Conservation (phyloP, 2,797 vertebrate genomes). For the Lateolabrax maculatus region DNA sequence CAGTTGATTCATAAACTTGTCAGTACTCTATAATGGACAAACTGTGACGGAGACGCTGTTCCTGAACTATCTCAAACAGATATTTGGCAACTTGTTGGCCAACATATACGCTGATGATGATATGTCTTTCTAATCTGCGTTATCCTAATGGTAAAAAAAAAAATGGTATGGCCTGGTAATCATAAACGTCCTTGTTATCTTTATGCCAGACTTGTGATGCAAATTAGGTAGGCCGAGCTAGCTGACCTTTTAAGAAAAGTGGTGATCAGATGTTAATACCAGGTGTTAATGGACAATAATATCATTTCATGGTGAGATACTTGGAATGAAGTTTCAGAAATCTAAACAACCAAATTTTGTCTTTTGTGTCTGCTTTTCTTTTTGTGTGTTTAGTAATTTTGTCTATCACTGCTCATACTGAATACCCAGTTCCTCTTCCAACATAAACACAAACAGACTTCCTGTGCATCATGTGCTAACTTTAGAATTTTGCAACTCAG, state of each 20-base stretch:
- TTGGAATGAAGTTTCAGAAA: neutral
- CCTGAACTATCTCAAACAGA: too few relatives aligned
- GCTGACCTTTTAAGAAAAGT: neutral
- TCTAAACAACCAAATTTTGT: neutral
- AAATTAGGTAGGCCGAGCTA: neutral
- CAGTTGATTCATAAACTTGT: too few relatives aligned
- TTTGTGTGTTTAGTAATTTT: neutral
- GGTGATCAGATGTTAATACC: too few relatives aligned
- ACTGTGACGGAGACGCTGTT: too few relatives aligned
- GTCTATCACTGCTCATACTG: neutral
- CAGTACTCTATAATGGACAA: too few relatives aligned
- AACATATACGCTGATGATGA: too few relatives aligned
- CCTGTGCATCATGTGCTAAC: constrained; percentile 45
- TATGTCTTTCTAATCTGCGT: too few relatives aligned
- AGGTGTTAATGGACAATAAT: neutral
- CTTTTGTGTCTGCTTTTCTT: neutral
- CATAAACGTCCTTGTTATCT: neutral
- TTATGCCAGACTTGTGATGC: neutral
- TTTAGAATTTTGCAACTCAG: constrained; percentile 34
- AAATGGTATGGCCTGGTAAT: neutral
- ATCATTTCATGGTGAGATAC: neutral
- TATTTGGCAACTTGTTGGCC: too few relatives aligned
- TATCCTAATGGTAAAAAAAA: too few relatives aligned
- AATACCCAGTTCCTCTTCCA: constrained; percentile 38
- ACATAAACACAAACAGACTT: constrained; percentile 42